Conservation (phyloP, 2,113 vertebrate species). For the Penelope pileata region DNA sequence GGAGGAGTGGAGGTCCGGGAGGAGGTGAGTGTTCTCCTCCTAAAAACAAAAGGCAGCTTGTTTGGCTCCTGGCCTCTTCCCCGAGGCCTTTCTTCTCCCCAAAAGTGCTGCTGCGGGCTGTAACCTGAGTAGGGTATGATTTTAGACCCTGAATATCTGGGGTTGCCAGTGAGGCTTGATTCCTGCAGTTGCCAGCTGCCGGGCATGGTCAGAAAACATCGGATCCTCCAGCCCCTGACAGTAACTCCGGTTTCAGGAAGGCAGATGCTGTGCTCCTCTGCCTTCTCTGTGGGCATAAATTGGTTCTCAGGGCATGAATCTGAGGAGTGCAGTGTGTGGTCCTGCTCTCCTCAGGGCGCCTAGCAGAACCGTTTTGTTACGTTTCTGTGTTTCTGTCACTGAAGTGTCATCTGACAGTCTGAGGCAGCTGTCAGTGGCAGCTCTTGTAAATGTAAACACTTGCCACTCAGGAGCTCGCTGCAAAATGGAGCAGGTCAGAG, state of each 20-base stretch:
- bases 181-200: constrained; percentile 22
- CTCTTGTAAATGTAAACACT: not conserved
- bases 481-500: not conserved
- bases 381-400: not conserved
- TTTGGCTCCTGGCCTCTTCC: not conserved
- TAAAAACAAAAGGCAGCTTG: constrained; percentile 22
- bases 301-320: accelerated
- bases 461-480: not conserved
- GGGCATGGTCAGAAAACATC: not conserved
- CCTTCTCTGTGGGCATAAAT: not conserved
- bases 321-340: not conserved
- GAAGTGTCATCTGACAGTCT: not conserved
- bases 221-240: not conserved
- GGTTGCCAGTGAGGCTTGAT: not conserved
- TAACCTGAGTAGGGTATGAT: constrained; percentile 23
- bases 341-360: not conserved
- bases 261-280: not conserved
- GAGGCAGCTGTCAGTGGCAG: not conserved
- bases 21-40: not conserved
- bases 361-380: not conserved
- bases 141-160: constrained; percentile 7
- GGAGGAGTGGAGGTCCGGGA: not conserved
- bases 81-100: constrained; percentile 32
- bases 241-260: not conserved
- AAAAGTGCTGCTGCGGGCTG: constrained; percentile 13